Percentiles rank a stretch among this genome's conserved stretches.
phyloP scores from a whole-genome alignment of 92 coral and sea anemone species.

The Heteractis magnifica region DNA sequence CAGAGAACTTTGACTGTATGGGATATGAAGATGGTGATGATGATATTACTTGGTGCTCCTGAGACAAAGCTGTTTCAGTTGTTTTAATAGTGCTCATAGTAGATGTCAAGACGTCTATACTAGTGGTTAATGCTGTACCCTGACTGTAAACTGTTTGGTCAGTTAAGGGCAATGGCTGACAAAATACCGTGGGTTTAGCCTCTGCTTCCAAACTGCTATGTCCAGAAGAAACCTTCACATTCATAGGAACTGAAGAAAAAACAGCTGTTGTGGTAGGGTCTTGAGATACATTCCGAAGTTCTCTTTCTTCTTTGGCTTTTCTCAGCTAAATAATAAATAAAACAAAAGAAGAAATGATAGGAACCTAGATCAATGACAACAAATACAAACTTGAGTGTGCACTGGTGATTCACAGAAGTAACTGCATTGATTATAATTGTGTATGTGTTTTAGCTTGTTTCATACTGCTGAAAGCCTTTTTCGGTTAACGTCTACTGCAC shows the following conservation, averaged over 20 bases:
- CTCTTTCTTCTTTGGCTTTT: constrained; percentile 35
- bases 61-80: neutral
- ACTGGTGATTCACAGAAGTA: no score
- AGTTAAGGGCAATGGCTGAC: neutral
- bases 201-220: constrained; percentile 10
- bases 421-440: neutral
- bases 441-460: neutral
- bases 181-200: neutral
- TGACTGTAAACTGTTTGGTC: neutral
- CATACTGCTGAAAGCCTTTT: constrained; percentile 91
- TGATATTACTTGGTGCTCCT: constrained; percentile 1
- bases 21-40: constrained; percentile 17
- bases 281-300: constrained; percentile 11
- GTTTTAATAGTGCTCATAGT: constrained; percentile 11
- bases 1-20: neutral
- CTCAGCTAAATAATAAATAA: constrained; percentile 3
- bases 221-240: constrained; percentile 25
- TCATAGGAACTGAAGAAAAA: constrained; percentile 17
- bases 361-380: no score
- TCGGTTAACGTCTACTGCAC: constrained; percentile 79
- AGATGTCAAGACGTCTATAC: neutral
- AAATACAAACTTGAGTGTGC: no score
- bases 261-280: neutral
- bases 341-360: neutral
- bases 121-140: constrained; percentile 1